Conservation (phyloP, 2,113 vertebrate genomes). For the Onychostruthus taczanowskii region DNA sequence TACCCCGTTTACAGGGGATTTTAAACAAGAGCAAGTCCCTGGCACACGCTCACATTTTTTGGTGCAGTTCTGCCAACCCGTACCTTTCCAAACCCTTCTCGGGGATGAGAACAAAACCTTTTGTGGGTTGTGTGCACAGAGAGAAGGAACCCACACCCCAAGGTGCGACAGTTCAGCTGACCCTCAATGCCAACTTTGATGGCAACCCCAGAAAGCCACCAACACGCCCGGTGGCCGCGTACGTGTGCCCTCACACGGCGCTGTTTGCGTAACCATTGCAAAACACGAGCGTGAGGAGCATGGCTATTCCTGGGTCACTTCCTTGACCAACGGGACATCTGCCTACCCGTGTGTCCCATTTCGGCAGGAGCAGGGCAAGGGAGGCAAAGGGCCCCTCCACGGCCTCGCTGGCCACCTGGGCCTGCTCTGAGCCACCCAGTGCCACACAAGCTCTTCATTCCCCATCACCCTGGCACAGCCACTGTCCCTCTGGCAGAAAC, state of each 20-base stretch:
- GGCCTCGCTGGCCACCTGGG: neutral
- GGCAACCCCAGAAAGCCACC: neutral
- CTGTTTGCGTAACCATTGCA: neutral
- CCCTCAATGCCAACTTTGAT: neutral
- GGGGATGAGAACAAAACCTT: neutral
- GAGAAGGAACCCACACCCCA: neutral
- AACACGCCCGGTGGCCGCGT: accelerated
- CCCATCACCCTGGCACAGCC: neutral
- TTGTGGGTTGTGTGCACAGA: accelerated
- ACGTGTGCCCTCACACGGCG: neutral
- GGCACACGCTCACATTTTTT: neutral
- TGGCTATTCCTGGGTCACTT: neutral
- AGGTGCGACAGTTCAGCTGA: neutral
- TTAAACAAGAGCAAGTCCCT: neutral
- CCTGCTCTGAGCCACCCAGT: neutral
- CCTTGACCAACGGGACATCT: neutral
- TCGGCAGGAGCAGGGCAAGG: accelerated
- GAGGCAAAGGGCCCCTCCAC: accelerated
- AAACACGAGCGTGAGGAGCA: neutral
- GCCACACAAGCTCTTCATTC: accelerated
- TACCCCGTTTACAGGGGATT: neutral
- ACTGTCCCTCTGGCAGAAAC: neutral
- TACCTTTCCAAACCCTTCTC: neutral
- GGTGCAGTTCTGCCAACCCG: neutral
- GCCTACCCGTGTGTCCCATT: neutral